Evolutionary conservation across 2,888 invertebrate genomes (phyloP).

Genomic region (Euspilapteryx auroguttella): DNA sequence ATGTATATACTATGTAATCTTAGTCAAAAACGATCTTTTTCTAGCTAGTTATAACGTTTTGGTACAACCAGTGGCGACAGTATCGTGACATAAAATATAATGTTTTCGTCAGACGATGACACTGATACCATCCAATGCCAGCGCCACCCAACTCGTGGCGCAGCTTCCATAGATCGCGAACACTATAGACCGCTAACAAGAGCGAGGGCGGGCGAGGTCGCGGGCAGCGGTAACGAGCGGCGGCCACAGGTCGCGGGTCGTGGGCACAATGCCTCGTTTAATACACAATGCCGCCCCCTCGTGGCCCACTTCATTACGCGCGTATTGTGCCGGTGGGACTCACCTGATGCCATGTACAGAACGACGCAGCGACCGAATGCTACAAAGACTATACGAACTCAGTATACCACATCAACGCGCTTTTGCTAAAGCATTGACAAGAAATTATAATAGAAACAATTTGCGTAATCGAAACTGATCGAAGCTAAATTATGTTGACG

Average conservation of each 20-base stretch:
- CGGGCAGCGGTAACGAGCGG: slow-evolving; percentile 24
- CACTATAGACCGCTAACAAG: slow-evolving; percentile 15
- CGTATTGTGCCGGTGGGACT: slow-evolving; percentile 54
- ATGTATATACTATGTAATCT: no score
- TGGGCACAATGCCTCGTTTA: slow-evolving; percentile 49
- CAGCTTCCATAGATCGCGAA: not conserved
- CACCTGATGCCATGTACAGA: no score
- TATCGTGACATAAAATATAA: no score
- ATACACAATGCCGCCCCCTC: slow-evolving; percentile 51
- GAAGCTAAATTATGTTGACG: no score
- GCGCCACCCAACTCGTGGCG: not conserved
- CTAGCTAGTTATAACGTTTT: no score
- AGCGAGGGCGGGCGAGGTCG: slow-evolving; percentile 11
- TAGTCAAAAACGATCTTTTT: no score
- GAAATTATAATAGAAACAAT: no score
- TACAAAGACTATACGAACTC: slow-evolving; percentile 2
- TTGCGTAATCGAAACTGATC: no score
- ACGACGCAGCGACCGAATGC: slow-evolving; percentile 1
- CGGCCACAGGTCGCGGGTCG: slow-evolving; percentile 33
- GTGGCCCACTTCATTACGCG: slow-evolving; percentile 59
- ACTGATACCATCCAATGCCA: not conserved
- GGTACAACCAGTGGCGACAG: no score
- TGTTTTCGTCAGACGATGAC: not conserved
- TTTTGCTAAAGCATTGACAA: no score
- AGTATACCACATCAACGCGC: slow-evolving; percentile 9